phyloP scores from a whole-genome alignment of 2,113 vertebrate genomes.

The Pavo muticus region DNA sequence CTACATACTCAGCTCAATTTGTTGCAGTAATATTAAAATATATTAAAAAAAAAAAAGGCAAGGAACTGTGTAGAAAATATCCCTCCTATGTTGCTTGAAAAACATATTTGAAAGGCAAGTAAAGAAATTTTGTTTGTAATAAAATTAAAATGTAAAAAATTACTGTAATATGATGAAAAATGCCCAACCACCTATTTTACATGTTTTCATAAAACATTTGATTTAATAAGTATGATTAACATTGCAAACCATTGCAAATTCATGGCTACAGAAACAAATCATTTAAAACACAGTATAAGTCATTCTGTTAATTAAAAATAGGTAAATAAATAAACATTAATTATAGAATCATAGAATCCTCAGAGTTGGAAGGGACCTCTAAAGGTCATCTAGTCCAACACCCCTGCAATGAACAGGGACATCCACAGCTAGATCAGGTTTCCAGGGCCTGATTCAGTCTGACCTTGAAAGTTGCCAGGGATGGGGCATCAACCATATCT shows the following conservation, averaged over 20 bases:
- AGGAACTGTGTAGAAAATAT: background rate
- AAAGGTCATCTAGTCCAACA: no score
- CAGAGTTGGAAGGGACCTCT: no score
- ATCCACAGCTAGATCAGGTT: no score
- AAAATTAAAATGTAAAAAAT: constrained; percentile 14
- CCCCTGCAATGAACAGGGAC: no score
- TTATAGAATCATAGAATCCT: no score
- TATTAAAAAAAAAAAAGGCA: background rate
- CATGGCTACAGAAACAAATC: background rate
- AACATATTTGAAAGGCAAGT: background rate
- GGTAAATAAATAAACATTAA: background rate
- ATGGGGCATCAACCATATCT: background rate
- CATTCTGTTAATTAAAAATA: background rate
- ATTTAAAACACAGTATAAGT: constrained; percentile 8
- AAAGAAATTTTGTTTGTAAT: constrained; percentile 30
- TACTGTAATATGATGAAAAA: background rate
- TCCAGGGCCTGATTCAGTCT: background rate
- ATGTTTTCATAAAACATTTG: constrained; percentile 1
- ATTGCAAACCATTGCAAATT: background rate
- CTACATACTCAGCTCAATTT: constrained; percentile 53
- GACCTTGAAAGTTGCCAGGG: background rate
- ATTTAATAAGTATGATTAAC: background rate
- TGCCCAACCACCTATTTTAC: background rate
- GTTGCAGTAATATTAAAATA: constrained; percentile 55
- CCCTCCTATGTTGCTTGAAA: background rate